phyloP scores from a whole-genome alignment of 2,797 vertebrate genomes.

The Myiothlypis coronata region DNA sequence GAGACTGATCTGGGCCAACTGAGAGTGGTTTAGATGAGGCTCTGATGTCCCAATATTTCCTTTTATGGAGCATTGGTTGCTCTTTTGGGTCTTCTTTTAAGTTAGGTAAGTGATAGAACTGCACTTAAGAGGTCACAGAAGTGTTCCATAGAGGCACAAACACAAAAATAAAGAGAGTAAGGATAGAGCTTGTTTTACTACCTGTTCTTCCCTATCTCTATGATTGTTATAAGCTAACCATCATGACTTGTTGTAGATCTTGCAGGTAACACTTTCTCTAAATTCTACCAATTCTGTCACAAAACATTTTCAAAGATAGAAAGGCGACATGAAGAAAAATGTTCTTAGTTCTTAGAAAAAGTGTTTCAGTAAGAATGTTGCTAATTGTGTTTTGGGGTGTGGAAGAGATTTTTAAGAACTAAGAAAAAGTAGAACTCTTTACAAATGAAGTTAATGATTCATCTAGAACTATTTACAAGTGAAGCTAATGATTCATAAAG shows the following conservation, averaged over 20 bases:
- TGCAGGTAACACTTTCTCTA: background rate
- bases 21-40: background rate
- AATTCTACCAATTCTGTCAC: background rate
- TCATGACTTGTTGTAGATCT: background rate
- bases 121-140: background rate
- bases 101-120: background rate
- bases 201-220: background rate
- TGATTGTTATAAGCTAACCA: background rate
- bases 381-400: background rate
- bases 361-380: background rate
- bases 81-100: background rate
- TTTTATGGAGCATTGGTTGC: background rate
- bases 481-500: constrained; percentile 34
- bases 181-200: background rate
- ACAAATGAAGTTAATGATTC: background rate
- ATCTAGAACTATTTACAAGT: background rate
- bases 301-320: background rate
- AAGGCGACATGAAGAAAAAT: background rate
- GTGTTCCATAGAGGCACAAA: background rate
- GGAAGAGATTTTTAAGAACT: background rate
- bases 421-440: background rate
- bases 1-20: background rate
- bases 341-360: background rate
- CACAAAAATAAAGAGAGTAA: background rate
- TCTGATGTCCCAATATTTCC: background rate